Percentiles rank a stretch among this genome's conserved stretches.
Conservation (phyloP, 1,140 invertebrate species). For the Diploscapter pachys region DNA sequence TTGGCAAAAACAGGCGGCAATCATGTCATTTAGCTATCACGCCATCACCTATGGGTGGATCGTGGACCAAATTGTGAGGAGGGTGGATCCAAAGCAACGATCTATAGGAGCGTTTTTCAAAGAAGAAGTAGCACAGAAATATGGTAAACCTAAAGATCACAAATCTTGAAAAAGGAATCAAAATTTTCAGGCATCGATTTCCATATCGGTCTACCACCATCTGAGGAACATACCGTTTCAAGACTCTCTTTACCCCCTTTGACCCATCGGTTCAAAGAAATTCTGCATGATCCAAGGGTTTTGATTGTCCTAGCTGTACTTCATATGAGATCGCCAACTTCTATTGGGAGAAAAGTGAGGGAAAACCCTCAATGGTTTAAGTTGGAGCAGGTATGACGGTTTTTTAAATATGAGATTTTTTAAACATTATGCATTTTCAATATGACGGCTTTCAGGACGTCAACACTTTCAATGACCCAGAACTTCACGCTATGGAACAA, state of each 20-base stretch:
- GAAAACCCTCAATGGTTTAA: slow-evolving; percentile 48
- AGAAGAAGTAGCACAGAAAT: slow-evolving; percentile 60
- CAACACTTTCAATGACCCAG: slow-evolving; percentile 51
- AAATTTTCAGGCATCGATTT: slow-evolving; percentile 50
- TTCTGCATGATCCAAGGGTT: slow-evolving; percentile 49
- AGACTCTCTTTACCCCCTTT: slow-evolving; percentile 41
- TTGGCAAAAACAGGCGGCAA: too few species aligned
- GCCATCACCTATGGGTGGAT: slow-evolving; percentile 60
- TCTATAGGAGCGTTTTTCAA: slow-evolving; percentile 58
- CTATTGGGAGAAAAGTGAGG: slow-evolving; percentile 36
- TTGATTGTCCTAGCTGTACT: slow-evolving; percentile 41
- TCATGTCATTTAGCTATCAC: slow-evolving; percentile 55
- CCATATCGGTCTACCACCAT: slow-evolving; percentile 41
- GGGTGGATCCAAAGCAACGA: slow-evolving; percentile 58
- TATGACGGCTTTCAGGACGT: slow-evolving; percentile 24
- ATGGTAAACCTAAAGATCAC: slow-evolving; percentile 49
- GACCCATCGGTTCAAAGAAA: slow-evolving; percentile 42
- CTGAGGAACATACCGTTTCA: slow-evolving; percentile 45
- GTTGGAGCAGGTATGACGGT: slow-evolving; percentile 28
- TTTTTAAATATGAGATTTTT: slow-evolving; percentile 8
- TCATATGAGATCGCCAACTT: slow-evolving; percentile 22
- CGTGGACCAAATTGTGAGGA: slow-evolving; percentile 59
- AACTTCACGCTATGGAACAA: slow-evolving; percentile 48
- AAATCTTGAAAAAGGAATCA: not conserved
- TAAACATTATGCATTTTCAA: not conserved